Percentiles rank a stretch among this genome's conserved stretches.
Conservation (phyloP, 2,113 vertebrate genomes). For the Pseudorasbora parva region DNA sequence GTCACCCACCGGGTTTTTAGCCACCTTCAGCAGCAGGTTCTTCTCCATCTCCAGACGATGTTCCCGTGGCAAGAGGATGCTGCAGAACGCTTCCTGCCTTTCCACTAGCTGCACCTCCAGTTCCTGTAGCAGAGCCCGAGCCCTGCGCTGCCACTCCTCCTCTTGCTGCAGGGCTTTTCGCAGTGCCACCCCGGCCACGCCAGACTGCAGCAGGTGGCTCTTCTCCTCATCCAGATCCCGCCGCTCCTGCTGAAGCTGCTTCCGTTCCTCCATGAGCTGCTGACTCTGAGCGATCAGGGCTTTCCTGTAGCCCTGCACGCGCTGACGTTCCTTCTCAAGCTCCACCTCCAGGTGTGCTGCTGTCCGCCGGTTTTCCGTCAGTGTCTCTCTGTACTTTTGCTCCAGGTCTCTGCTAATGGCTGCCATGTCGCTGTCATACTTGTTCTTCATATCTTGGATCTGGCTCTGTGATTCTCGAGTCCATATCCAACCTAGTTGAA, state of each 20-base stretch:
- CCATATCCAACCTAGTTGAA: slow-evolving; percentile 92
- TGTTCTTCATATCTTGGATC: slow-evolving; percentile 81
- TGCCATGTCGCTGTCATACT: slow-evolving; percentile 75
- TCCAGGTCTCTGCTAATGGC: slow-evolving; percentile 83
- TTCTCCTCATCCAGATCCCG: slow-evolving; percentile 81
- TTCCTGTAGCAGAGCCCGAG: slow-evolving; percentile 78
- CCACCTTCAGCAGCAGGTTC: slow-evolving; percentile 82
- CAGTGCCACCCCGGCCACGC: slow-evolving; percentile 75
- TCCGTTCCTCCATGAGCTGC: slow-evolving; percentile 86
- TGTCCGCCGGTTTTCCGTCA: slow-evolving; percentile 81
- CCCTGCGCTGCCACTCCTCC: slow-evolving; percentile 79
- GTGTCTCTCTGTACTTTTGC: slow-evolving; percentile 81
- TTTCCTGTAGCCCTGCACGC: slow-evolving; percentile 85
- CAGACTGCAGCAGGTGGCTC: slow-evolving; percentile 71
- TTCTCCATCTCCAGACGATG: slow-evolving; percentile 87
- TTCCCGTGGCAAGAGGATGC: slow-evolving; percentile 77
- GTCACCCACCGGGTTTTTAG: slow-evolving; percentile 77
- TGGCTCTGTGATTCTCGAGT: slow-evolving; percentile 90
- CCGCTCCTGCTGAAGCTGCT: slow-evolving; percentile 81
- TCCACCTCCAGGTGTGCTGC: slow-evolving; percentile 87
- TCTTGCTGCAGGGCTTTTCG: slow-evolving; percentile 79
- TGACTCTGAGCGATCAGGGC: slow-evolving; percentile 88
- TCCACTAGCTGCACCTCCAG: slow-evolving; percentile 84
- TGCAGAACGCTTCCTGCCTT: slow-evolving; percentile 90
- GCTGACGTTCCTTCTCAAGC: slow-evolving; percentile 89